phyloP scores from a whole-genome alignment of 1,140 invertebrate species.

The Lordiphosa collinella region DNA sequence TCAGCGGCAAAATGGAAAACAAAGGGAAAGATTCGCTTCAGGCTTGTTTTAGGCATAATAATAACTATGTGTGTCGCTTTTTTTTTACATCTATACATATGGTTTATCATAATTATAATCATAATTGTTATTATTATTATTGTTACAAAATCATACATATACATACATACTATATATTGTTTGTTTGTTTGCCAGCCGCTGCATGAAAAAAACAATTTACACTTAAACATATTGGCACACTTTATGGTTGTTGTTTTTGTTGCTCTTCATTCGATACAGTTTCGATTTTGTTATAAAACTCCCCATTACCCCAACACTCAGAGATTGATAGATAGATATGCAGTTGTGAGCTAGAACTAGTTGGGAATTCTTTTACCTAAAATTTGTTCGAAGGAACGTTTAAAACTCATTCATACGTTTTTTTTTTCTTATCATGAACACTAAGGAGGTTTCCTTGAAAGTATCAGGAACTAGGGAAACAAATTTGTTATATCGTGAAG shows the following conservation, averaged over 20 bases:
- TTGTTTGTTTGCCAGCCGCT: conserved; percentile 27
- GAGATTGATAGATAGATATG: no score
- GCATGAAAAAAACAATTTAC: conserved; percentile 49
- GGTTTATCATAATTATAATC: conserved; percentile 14
- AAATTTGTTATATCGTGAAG: no score
- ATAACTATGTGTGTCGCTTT: conserved; percentile 18
- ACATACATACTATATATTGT: conserved; percentile 12
- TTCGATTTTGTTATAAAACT: background rate
- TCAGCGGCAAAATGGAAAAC: conserved; percentile 46
- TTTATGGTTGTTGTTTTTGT: conserved; percentile 25
- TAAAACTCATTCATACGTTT: no score
- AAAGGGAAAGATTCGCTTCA: background rate
- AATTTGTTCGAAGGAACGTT: no score
- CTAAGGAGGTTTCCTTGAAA: no score
- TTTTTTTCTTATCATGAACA: no score
- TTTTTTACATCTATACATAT: conserved; percentile 67
- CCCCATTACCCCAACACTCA: no score
- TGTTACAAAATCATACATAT: conserved; percentile 13
- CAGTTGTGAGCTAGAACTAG: no score
- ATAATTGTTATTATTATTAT: conserved; percentile 18
- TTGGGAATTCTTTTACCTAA: no score
- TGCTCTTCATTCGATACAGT: background rate
- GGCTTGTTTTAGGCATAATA: conserved; percentile 6
- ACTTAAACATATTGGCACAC: conserved; percentile 67
- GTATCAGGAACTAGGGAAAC: no score